A percentile compares a stretch with the other conserved stretches of the same genome.
phyloP scores from a whole-genome alignment of 2,888 invertebrate genomes.

The Bimastos eiseni region DNA sequence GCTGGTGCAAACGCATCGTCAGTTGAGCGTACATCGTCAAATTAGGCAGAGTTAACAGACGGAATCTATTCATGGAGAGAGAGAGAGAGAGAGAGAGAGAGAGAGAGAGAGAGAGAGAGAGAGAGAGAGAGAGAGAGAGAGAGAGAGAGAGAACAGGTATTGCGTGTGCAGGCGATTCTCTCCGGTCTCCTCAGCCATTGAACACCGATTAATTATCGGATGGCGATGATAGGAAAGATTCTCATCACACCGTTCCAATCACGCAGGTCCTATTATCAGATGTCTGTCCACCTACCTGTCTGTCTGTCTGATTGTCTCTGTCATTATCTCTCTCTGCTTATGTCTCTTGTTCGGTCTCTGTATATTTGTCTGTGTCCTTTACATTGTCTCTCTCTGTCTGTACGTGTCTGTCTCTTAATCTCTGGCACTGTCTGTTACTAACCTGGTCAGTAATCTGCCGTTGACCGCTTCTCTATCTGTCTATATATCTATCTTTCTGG shows the following conservation, averaged over 20 bases:
- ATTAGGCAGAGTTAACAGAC: neutral
- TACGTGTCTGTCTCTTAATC: neutral
- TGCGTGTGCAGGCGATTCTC: neutral
- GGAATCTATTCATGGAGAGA: neutral
- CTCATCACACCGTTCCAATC: neutral
- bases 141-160: too few relatives aligned
- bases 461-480: neutral
- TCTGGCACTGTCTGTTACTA: neutral
- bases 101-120: too few relatives aligned
- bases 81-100: too few relatives aligned
- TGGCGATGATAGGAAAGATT: neutral
- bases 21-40: neutral
- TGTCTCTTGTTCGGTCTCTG: neutral
- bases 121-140: too few relatives aligned
- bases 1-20: neutral
- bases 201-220: neutral
- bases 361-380: neutral
- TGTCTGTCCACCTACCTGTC: neutral
- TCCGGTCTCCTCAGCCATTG: neutral
- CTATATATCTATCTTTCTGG: too few relatives aligned
- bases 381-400: neutral
- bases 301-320: neutral
- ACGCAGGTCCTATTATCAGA: neutral
- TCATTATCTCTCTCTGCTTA: neutral
- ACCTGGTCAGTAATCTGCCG: too few relatives aligned